Percentiles rank a stretch among this genome's conserved stretches.
phyloP scores from a whole-genome alignment of 2,797 vertebrate genomes.

The Buceros bicornis region DNA sequence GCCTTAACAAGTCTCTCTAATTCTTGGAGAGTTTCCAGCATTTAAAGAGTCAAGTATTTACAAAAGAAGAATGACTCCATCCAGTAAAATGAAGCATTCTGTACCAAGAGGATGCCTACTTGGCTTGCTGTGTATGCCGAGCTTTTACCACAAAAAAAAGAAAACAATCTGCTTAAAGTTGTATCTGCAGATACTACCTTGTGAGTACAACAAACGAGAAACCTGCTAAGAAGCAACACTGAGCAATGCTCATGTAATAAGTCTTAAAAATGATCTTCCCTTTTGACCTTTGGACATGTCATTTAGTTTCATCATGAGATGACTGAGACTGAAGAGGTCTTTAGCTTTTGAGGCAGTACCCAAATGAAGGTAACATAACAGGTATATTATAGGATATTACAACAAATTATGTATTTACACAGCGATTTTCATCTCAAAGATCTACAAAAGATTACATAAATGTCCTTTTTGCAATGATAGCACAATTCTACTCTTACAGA shows the following conservation, averaged over 20 bases:
- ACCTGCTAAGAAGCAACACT: neutral
- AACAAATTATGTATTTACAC: neutral
- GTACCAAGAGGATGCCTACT: neutral
- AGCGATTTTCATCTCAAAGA: neutral
- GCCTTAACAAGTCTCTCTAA: slow-evolving; percentile 24
- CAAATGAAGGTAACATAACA: neutral
- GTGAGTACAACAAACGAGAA: neutral
- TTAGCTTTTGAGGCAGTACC: neutral
- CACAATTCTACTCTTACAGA: neutral
- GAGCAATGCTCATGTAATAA: neutral
- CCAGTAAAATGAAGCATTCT: neutral
- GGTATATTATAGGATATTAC: neutral
- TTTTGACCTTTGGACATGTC: neutral
- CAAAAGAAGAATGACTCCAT: slow-evolving; percentile 30
- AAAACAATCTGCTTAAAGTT: slow-evolving; percentile 13
- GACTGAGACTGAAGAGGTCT: neutral
- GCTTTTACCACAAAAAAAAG: neutral
- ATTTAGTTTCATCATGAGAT: neutral
- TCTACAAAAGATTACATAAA: neutral
- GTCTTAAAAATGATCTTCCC: neutral
- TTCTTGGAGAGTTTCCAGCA: slow-evolving; percentile 60
- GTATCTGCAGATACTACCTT: neutral
- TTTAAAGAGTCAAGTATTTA: slow-evolving; percentile 46
- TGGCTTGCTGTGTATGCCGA: neutral
- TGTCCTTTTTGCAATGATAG: neutral